Evolutionary conservation across 2,888 invertebrate species (phyloP).

Genomic region (Nymphalis c-album): DNA sequence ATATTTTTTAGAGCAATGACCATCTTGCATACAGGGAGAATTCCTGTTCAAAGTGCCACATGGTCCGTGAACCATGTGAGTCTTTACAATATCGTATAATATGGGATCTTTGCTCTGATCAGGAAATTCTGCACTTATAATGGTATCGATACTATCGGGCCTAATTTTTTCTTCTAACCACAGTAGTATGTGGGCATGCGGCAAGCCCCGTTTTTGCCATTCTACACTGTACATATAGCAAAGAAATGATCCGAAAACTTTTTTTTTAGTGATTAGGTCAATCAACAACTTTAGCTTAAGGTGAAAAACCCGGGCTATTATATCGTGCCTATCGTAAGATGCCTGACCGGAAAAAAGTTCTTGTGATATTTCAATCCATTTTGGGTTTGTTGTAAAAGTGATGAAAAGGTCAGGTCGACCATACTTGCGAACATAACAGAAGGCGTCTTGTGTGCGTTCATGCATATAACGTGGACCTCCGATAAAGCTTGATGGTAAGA

Average conservation of each 20-base stretch:
- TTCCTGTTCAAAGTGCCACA: constrained; percentile 34
- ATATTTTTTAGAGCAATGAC: constrained; percentile 32
- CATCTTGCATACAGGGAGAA: constrained; percentile 38
- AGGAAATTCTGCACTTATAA: constrained; percentile 37
- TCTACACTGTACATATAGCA: constrained; percentile 14
- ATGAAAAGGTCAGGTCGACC: constrained; percentile 12
- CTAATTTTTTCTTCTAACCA: constrained; percentile 17
- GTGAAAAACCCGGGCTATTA: constrained; percentile 26
- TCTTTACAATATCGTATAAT: constrained; percentile 35
- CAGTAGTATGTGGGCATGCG: not conserved
- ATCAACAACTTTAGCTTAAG: constrained; percentile 8
- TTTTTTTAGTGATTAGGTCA: constrained; percentile 10
- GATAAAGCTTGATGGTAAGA: constrained; percentile 5
- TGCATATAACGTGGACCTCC: constrained; percentile 9
- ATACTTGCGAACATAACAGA: constrained; percentile 3
- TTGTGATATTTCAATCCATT: constrained; percentile 1
- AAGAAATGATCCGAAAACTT: constrained; percentile 23
- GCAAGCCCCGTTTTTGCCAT: not conserved
- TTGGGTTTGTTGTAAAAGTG: constrained; percentile 9
- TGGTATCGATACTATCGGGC: constrained; percentile 20
- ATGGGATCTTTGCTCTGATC: constrained; percentile 28
- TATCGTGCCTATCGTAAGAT: constrained; percentile 23
- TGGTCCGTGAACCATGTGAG: constrained; percentile 42
- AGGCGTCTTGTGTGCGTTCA: constrained; percentile 9
- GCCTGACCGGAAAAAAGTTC: constrained; percentile 7